These are phyloP conservation scores for Eupithecia inturbata DNA, from an alignment of 2,888 invertebrate species.

Conservation along the genomic window DNA sequence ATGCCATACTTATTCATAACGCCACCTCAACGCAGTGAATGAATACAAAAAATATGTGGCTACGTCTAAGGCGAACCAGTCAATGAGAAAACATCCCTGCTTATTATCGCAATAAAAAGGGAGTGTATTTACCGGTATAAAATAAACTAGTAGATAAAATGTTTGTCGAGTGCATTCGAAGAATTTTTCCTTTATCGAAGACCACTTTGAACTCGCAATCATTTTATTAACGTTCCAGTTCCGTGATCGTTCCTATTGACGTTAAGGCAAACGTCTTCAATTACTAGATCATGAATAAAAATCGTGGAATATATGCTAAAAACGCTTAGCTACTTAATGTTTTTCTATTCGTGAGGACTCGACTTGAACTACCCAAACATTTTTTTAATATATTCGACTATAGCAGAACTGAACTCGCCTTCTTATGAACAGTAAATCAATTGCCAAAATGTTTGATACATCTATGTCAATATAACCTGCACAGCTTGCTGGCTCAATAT, in stretches of 20 bases:
- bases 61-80: constrained; percentile 31
- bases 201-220: constrained; percentile 52
- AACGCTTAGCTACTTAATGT: neutral
- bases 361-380: neutral
- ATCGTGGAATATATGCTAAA: neutral
- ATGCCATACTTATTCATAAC: constrained; percentile 80
- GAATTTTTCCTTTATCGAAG: constrained; percentile 44
- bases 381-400: neutral
- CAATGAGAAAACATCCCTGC: constrained; percentile 38
- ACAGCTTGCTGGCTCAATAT: constrained; percentile 15
- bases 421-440: neutral
- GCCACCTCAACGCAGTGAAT: constrained; percentile 66
- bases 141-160: constrained; percentile 27
- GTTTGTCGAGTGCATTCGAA: constrained; percentile 44
- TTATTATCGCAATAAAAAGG: constrained; percentile 33
- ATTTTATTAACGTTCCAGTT: constrained; percentile 44
- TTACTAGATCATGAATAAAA: constrained; percentile 50
- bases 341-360: neutral
- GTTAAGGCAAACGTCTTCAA: constrained; percentile 50
- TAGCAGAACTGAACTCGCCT: neutral
- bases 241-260: neutral
- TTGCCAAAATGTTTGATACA: constrained; percentile 3
- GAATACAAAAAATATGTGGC: constrained; percentile 67
- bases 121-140: constrained; percentile 21
- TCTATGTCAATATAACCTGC: constrained; percentile 7